phyloP scores from a whole-genome alignment of 2,888 invertebrate species.

The Drosophila prostipennis region DNA sequence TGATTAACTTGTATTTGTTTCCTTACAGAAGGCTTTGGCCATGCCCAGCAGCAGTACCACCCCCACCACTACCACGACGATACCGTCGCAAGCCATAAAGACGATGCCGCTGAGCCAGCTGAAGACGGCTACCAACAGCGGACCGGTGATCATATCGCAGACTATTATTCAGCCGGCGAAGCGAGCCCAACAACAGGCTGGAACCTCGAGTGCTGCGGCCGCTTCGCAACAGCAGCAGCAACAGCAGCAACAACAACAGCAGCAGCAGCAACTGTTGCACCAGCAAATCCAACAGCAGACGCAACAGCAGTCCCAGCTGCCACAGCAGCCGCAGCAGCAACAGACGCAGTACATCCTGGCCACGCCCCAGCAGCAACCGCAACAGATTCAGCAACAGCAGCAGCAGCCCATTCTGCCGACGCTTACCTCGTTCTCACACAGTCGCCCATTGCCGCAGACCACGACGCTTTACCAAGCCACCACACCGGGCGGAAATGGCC shows the following conservation, averaged over 20 bases:
- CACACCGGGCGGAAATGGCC: constrained; percentile 68
- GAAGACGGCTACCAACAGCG: constrained; percentile 82
- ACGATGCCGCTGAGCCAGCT: constrained; percentile 82
- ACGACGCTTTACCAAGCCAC: constrained; percentile 80
- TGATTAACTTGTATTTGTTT: not conserved
- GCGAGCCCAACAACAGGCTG: constrained; percentile 70
- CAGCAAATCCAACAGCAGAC: constrained; percentile 47
- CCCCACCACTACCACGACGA: constrained; percentile 69
- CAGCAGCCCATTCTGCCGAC: constrained; percentile 76
- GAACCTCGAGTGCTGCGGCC: constrained; percentile 35
- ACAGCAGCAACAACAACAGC: constrained; percentile 49
- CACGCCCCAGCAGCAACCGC: constrained; percentile 65
- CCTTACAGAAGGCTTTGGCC: constrained; percentile 69
- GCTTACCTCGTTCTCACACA: constrained; percentile 81
- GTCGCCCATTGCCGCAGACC: constrained; percentile 75
- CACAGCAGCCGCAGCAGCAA: constrained; percentile 57
- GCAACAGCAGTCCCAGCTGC: constrained; percentile 66
- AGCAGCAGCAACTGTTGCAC: constrained; percentile 36
- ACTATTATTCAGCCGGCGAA: constrained; percentile 84
- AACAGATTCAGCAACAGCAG: constrained; percentile 65
- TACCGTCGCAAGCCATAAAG: constrained; percentile 81
- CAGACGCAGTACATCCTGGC: constrained; percentile 81
- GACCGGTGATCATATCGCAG: constrained; percentile 83
- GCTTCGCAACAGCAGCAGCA: constrained; percentile 53
- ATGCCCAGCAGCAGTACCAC: constrained; percentile 63